Evolutionary conservation across 2,888 invertebrate genomes (phyloP).

Genomic region (Pseudolycoriella hygida): DNA sequence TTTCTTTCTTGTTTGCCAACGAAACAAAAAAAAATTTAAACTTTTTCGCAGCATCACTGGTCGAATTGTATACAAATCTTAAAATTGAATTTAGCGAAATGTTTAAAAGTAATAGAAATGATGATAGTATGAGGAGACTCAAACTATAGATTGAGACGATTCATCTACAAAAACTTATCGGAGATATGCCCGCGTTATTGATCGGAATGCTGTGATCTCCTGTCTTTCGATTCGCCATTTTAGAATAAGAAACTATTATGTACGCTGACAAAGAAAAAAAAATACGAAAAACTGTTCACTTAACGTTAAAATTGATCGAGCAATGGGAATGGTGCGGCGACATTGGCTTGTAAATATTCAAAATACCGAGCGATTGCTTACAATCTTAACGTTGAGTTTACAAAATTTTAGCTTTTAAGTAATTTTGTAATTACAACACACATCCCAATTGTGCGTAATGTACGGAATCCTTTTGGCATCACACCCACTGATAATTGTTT

Average conservation of each 20-base stretch:
- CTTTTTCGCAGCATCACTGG: slow-evolving; percentile 8
- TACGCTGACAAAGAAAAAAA: no score
- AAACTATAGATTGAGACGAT: no score
- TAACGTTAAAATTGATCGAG: not conserved
- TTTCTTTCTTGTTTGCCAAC: slow-evolving; percentile 2
- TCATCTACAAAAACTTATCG: no score
- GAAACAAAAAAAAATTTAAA: slow-evolving; percentile 4
- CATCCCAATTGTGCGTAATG: no score
- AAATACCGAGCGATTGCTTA: not conserved
- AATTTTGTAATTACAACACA: not conserved
- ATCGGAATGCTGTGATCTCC: no score
- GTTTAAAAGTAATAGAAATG: not conserved
- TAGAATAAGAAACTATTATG: no score
- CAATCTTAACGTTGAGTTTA: slow-evolving; percentile 3
- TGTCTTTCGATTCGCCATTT: no score
- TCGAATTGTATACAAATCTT: not conserved
- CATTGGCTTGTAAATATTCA: no score
- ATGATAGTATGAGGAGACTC: not conserved
- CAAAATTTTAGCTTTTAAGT: not conserved
- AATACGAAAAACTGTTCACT: not conserved
- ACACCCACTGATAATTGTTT: not conserved
- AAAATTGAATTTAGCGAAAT: not conserved
- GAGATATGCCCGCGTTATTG: no score
- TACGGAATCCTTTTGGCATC: no score
- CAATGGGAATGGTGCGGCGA: not conserved